Percentiles rank a stretch among this genome's conserved stretches.
Conservation (phyloP, 2,113 vertebrate species). For the Alethe castanea region DNA sequence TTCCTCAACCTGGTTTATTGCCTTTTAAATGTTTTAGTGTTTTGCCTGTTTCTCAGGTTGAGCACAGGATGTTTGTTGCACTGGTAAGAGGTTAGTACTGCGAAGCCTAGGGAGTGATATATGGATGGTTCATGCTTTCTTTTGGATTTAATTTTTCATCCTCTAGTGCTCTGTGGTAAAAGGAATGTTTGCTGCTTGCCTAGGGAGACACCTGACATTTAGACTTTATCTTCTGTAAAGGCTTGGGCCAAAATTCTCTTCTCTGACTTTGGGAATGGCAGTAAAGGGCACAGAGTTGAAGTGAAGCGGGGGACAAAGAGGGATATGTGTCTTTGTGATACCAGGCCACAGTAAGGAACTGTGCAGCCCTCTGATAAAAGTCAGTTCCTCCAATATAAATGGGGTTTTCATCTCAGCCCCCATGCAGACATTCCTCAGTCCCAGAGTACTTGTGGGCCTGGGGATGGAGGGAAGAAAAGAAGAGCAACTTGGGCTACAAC, state of each 20-base stretch:
- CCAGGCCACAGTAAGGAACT: not conserved
- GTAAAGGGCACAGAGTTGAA: constrained; percentile 9
- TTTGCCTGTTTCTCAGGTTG: constrained; percentile 30
- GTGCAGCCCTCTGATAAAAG: not conserved
- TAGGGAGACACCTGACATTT: constrained; percentile 65
- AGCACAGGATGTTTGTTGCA: constrained; percentile 36
- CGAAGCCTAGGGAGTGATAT: constrained; percentile 48
- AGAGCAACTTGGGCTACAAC: not conserved
- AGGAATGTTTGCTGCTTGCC: constrained; percentile 47
- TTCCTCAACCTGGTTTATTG: constrained; percentile 11
- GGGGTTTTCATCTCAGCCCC: not conserved
- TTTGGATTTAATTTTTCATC: constrained; percentile 67
- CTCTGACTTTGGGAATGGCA: constrained; percentile 41
- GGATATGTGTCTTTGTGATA: not conserved
- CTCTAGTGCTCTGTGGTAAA: constrained; percentile 46
- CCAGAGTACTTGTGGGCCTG: not conserved
- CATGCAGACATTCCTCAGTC: not conserved
- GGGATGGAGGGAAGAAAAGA: not conserved
- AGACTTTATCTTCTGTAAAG: constrained; percentile 58
- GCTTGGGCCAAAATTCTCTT: constrained; percentile 48
- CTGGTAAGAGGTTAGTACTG: constrained; percentile 24
- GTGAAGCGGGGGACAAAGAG: not conserved
- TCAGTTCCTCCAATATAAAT: not conserved
- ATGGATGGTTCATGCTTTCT: constrained; percentile 56
- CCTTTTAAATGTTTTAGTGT: constrained; percentile 40